phyloP scores from a whole-genome alignment of 2,888 invertebrate species.

The Drosophila picticornis region DNA sequence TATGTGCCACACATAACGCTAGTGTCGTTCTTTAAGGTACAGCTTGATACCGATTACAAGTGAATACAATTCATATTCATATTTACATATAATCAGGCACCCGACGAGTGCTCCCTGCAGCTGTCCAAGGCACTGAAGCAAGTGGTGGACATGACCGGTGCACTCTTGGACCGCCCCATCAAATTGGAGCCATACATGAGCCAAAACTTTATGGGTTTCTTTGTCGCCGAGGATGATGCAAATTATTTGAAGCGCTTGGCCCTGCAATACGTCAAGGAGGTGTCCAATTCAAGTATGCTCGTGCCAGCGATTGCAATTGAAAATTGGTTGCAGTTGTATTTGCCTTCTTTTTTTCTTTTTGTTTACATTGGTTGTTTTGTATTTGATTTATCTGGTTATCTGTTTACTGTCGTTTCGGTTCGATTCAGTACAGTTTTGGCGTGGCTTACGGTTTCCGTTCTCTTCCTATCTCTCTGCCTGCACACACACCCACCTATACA shows the following conservation, averaged over 20 bases:
- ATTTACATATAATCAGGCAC: slow-evolving; percentile 87
- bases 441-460: slow-evolving; percentile 71
- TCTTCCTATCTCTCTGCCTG: slow-evolving; percentile 61
- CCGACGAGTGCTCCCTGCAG: slow-evolving; percentile 90
- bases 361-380: slow-evolving; percentile 37
- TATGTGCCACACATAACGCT: slow-evolving; percentile 96
- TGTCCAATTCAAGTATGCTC: slow-evolving; percentile 90
- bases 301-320: slow-evolving; percentile 29
- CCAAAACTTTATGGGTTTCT: slow-evolving; percentile 95
- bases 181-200: slow-evolving; percentile 93
- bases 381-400: slow-evolving; percentile 49
- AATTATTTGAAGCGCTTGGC: slow-evolving; percentile 92
- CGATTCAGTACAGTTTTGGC: slow-evolving; percentile 52
- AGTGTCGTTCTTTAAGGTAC: slow-evolving; percentile 94
- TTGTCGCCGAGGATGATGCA: slow-evolving; percentile 93
- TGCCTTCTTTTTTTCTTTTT: slow-evolving; percentile 21
- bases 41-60: slow-evolving; percentile 42
- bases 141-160: slow-evolving; percentile 90
- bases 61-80: not conserved
- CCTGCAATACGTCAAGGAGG: slow-evolving; percentile 92
- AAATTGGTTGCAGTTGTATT: slow-evolving; percentile 36
- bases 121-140: slow-evolving; percentile 90
- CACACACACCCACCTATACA: slow-evolving; percentile 31
- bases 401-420: slow-evolving; percentile 40
- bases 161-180: slow-evolving; percentile 88